phyloP scores from a whole-genome alignment of 2,797 vertebrate species.

The Parauchenoglanis punctatus region DNA sequence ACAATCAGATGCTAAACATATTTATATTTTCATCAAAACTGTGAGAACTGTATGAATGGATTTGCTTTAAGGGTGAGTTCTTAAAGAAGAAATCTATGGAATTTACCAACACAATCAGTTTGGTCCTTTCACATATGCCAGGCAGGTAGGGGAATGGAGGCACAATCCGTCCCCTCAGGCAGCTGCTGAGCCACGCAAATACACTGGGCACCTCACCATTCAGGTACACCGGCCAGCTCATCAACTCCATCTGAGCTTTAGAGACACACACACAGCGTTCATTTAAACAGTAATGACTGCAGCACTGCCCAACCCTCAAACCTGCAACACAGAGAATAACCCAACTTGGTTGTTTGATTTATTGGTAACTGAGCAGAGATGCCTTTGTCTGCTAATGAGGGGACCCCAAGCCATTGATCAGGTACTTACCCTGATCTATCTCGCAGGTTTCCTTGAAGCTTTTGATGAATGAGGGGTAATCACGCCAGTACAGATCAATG shows the following conservation, averaged over 20 bases:
- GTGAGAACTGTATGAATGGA: background rate
- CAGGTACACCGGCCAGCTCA: conserved; percentile 86
- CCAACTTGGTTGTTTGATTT: background rate
- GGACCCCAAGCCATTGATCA: conserved; percentile 36
- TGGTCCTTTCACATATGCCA: conserved; percentile 89
- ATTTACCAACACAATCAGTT: conserved; percentile 88
- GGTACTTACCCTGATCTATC: conserved; percentile 85
- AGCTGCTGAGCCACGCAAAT: conserved; percentile 90
- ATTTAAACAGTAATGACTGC: conserved; percentile 3
- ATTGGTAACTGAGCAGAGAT: conserved; percentile 47
- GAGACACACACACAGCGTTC: background rate
- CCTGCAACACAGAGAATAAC: background rate
- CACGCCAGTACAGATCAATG: conserved; percentile 93
- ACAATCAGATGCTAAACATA: conserved; percentile 11
- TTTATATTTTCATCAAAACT: background rate
- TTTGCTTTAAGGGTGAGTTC: background rate
- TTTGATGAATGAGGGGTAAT: conserved; percentile 88
- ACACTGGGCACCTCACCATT: conserved; percentile 87
- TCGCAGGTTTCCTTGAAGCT: conserved; percentile 82
- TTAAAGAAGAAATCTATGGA: background rate
- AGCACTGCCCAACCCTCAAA: background rate
- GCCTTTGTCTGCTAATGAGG: conserved; percentile 47
- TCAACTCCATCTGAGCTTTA: conserved; percentile 85
- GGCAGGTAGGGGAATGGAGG: conserved; percentile 89
- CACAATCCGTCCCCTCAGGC: conserved; percentile 81